These are phyloP conservation scores for Lathamus discolor DNA, from an alignment of 2,113 vertebrate genomes.

Conservation along the genomic window DNA sequence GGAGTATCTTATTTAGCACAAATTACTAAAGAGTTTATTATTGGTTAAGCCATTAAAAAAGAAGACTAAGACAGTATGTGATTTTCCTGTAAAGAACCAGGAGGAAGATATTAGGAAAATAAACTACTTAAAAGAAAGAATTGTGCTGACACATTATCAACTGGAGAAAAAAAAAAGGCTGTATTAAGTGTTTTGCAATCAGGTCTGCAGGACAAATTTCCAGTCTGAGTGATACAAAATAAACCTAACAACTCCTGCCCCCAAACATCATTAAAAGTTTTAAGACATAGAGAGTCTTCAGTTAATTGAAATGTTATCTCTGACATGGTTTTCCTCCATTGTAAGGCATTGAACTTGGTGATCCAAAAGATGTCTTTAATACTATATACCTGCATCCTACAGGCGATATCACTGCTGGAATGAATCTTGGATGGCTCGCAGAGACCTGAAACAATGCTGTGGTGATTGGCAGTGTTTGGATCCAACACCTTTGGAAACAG, in stretches of 20 bases:
- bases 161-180: neutral
- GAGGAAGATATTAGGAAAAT: neutral
- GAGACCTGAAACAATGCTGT: slow-evolving; percentile 52
- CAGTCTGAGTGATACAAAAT: neutral
- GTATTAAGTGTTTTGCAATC: neutral
- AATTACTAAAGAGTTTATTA: neutral
- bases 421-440: slow-evolving; percentile 60
- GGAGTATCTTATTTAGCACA: neutral
- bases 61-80: neutral
- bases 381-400: neutral
- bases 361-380: neutral
- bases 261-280: neutral
- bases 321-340: neutral
- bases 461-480: slow-evolving; percentile 64
- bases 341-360: neutral
- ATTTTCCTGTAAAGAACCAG: neutral
- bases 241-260: neutral
- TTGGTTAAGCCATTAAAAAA: neutral
- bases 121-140: neutral
- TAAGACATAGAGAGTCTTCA: neutral
- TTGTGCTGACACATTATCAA: neutral
- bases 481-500: slow-evolving; percentile 57
- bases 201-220: neutral
- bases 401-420: slow-evolving; percentile 61
- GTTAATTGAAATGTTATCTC: neutral